A percentile compares a stretch with the other conserved stretches of the same genome.
Evolutionary conservation across 1,140 invertebrate genomes (phyloP).

Genomic region (Lepidotrigona ventralis): DNA sequence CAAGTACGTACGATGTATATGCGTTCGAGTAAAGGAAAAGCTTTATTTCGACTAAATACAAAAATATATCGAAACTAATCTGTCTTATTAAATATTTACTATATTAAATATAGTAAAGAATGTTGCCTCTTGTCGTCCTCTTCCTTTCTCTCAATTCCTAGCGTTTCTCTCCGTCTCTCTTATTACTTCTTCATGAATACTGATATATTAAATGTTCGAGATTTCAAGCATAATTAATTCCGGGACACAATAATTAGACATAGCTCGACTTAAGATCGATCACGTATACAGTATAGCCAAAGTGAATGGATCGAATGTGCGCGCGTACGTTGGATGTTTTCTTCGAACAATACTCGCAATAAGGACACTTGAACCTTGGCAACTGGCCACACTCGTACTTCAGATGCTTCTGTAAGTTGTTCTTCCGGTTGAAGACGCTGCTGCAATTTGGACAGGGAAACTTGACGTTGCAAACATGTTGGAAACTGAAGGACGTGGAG

Average conservation of each 20-base stretch:
- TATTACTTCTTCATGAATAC: background rate
- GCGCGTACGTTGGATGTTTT: conserved; percentile 77
- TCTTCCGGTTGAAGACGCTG: conserved; percentile 78
- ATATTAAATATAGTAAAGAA: background rate
- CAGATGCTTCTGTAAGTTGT: conserved; percentile 78
- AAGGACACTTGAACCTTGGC: conserved; percentile 80
- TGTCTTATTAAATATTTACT: too few species aligned
- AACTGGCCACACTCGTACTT: conserved; percentile 81
- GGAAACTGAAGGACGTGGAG: conserved; percentile 18
- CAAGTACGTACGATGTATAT: background rate
- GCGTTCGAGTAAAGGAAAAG: background rate
- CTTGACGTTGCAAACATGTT: conserved; percentile 43
- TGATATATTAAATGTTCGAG: background rate
- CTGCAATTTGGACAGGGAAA: conserved; percentile 78
- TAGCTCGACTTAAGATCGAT: conserved; percentile 36
- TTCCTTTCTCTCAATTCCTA: background rate
- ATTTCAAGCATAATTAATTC: background rate
- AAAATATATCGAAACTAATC: background rate
- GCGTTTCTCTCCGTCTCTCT: background rate
- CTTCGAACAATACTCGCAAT: conserved; percentile 77
- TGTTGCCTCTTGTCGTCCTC: background rate
- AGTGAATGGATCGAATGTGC: conserved; percentile 70
- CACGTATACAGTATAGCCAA: conserved; percentile 45
- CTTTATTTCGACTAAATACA: background rate
- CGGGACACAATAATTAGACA: background rate